phyloP scores from a whole-genome alignment of 1,140 invertebrate species.

The Maconellicoccus hirsutus region DNA sequence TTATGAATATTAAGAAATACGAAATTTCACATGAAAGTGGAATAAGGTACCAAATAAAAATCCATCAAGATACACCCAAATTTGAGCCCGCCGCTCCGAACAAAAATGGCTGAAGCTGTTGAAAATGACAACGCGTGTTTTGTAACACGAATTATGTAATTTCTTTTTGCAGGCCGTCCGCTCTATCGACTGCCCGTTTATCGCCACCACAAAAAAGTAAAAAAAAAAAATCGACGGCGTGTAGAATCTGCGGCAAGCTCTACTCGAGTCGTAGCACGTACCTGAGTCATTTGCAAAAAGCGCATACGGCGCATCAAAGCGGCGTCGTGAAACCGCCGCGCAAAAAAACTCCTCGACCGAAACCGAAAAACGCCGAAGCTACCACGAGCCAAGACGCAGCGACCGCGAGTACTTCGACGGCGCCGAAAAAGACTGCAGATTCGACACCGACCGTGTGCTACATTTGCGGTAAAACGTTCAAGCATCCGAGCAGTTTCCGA shows the following conservation, averaged over 20 bases:
- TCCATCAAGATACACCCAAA: too few relatives aligned
- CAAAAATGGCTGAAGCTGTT: too few relatives aligned
- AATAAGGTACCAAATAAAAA: too few relatives aligned
- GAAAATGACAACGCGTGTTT: neutral
- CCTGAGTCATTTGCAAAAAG: neutral
- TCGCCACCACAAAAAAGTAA: neutral
- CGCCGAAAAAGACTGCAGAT: neutral
- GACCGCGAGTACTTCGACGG: neutral
- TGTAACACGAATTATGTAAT: neutral
- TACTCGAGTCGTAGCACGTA: neutral
- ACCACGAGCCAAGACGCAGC: neutral
- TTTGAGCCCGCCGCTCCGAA: too few relatives aligned
- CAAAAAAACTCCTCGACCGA: neutral
- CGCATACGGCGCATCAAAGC: neutral
- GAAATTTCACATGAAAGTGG: too few relatives aligned
- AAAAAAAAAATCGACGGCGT: constrained; percentile 1
- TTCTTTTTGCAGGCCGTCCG: neutral
- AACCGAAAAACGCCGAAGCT: neutral
- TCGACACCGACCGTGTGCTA: neutral
- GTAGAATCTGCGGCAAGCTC: neutral
- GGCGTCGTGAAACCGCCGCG: neutral
- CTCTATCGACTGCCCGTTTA: neutral
- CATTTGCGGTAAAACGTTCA: neutral
- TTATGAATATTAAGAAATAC: too few relatives aligned
- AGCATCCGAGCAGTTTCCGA: neutral